These are phyloP conservation scores for Cyprinus carpio DNA, from an alignment of 2,113 vertebrate genomes.

Conservation along the genomic window DNA sequence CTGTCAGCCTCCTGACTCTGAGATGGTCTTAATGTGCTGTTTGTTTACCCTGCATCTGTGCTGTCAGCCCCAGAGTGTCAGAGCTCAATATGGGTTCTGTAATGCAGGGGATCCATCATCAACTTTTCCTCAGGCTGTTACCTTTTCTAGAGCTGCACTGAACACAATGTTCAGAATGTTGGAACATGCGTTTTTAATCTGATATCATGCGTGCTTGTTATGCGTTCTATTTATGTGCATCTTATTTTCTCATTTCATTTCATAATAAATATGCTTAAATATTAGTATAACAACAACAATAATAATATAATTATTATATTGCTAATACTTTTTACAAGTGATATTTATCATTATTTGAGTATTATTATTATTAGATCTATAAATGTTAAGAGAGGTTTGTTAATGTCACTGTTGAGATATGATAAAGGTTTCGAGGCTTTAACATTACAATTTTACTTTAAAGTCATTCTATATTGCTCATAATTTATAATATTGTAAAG, in stretches of 20 bases:
- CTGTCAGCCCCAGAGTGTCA: constrained; percentile 46
- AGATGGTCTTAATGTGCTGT: constrained; percentile 57
- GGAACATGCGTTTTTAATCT: constrained; percentile 8
- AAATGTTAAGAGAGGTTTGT: neutral
- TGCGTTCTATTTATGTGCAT: neutral
- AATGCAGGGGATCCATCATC: constrained; percentile 54
- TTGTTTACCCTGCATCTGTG: constrained; percentile 61
- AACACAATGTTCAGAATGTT: neutral
- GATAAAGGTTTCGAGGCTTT: neutral
- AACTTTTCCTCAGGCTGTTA: constrained; percentile 29
- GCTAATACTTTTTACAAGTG: too few species aligned
- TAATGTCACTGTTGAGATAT: neutral
- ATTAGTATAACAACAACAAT: too few species aligned
- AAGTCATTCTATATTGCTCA: neutral
- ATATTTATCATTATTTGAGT: neutral
- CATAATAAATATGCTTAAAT: neutral
- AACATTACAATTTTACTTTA: neutral
- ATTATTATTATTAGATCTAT: neutral
- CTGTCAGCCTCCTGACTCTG: constrained; percentile 54
- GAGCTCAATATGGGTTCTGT: constrained; percentile 53
- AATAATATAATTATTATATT: too few species aligned
- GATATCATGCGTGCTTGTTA: neutral
- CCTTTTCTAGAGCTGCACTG: constrained; percentile 12
- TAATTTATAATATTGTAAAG: neutral
- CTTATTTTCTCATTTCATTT: neutral